Percentiles rank a stretch among this genome's conserved stretches.
These are phyloP conservation scores for Anthopleura xanthogrammica DNA, from an alignment of 92 coral and sea anemone genomes.

Conservation along the genomic window DNA sequence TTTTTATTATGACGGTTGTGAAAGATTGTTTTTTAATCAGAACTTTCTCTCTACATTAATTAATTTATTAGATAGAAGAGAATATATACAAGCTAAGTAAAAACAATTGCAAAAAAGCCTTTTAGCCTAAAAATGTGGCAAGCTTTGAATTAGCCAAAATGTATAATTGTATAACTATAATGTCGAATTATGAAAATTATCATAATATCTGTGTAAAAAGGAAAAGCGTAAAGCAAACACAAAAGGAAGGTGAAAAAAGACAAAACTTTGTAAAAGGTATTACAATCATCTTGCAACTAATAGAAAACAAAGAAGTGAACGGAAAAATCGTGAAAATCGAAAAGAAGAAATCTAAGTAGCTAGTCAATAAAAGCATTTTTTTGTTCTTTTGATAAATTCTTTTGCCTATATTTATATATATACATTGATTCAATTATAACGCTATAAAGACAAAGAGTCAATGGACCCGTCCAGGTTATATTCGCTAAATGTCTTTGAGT, in stretches of 20 bases:
- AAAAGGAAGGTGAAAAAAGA: too few relatives aligned
- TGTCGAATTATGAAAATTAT: too few relatives aligned
- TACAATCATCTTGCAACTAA: too few relatives aligned
- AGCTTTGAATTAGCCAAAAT: too few relatives aligned
- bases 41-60: background rate
- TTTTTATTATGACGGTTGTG: background rate
- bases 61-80: too few relatives aligned
- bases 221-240: too few relatives aligned
- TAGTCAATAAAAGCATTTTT: background rate
- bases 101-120: too few relatives aligned
- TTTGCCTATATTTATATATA: background rate
- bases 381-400: conserved; percentile 8
- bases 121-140: too few relatives aligned
- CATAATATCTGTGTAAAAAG: too few relatives aligned
- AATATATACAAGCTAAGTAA: too few relatives aligned
- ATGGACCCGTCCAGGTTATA: conserved; percentile 1
- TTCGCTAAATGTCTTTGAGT: conserved; percentile 4
- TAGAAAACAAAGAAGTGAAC: background rate
- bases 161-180: too few relatives aligned
- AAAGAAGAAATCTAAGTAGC: background rate
- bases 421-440: conserved; percentile 18
- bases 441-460: conserved; percentile 15
- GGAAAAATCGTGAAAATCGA: background rate
- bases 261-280: too few relatives aligned
- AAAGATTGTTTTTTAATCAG: background rate